Base-by-base conservation (phyloP, 2,113 vertebrate species). In the Irena cyanogastra region DNA sequence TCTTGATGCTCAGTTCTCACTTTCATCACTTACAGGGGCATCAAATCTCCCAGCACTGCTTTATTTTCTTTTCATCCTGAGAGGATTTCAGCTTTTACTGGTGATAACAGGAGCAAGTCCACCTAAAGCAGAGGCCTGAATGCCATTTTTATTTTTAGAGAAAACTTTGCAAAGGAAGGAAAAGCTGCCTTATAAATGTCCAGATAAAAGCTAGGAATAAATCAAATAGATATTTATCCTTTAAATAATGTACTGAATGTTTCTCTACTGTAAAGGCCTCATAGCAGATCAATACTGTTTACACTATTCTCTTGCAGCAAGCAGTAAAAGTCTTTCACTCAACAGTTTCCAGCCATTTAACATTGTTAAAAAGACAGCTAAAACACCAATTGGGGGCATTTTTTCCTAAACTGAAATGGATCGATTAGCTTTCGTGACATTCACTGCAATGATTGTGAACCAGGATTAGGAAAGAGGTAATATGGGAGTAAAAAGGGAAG, bases 231-330 rank as follows among this genome's bases (percentile, higher is more conserved):
- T 95, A 96, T 96, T 98, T 97, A 96, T 82, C 87, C 91, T 97
- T 97, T 96, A 97, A 98, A 97, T 97, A 97, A 96, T 72, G 76
- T 85, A 50, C 83, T 79, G 60, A 92, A 74, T 96, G 66, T 83
- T 97, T 96, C 84, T 95, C 45, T 96, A 95, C 90, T 87, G 88
- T 94, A 96, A 97, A 94, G 22, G 33, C 72, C 84, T 96, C 87
- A 90, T 64, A 90, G 90, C 53, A 93, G 87, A 98, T 98, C 97
- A 95, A 98, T 98, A 97, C 39, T 3, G 1, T 97, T 98, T 98
- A 98, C n/a, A 95, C 83, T 79, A 85, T 88, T 97, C 82, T 93
- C 91, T 97, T 49, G 17, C 64, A 96, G 91, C 22, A 95, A 93
- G 80, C 70, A 95, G 90, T 95, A 95, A 93, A 97, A 95, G 89